Conservation (phyloP, 1,140 invertebrate genomes). For the Pemphigus obesinymphae region DNA sequence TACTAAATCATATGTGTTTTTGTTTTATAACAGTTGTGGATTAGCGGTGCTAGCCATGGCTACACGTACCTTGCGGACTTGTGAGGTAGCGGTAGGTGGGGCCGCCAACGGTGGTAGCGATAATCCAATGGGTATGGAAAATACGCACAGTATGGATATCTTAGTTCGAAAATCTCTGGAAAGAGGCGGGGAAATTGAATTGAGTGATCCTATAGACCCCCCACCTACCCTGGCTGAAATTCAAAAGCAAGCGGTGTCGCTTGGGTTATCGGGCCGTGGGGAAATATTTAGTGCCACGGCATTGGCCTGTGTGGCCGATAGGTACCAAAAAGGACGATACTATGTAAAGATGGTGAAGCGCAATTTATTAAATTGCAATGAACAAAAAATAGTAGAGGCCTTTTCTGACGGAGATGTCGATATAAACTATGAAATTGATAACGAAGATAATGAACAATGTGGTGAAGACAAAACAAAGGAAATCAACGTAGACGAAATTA, state of each 20-base stretch:
- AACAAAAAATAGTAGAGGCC: not conserved
- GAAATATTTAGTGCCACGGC: not conserved
- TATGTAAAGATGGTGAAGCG: not conserved
- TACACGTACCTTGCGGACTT: not conserved
- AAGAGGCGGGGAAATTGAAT: not conserved
- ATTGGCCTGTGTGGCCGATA: not conserved
- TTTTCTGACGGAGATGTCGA: not conserved
- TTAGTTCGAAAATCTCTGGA: not conserved
- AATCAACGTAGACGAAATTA: too few species aligned
- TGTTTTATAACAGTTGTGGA: not conserved
- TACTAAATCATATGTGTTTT: not conserved
- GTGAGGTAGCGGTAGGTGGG: not conserved
- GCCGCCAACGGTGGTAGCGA: not conserved
- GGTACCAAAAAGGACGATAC: not conserved
- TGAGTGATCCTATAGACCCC: too few species aligned
- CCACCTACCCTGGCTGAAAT: not conserved
- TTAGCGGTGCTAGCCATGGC: constrained; percentile 8
- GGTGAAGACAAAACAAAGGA: too few species aligned
- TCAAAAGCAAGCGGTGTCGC: not conserved
- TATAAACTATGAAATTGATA: too few species aligned
- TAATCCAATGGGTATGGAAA: not conserved
- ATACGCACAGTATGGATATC: too few species aligned
- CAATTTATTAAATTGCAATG: not conserved
- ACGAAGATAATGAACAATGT: too few species aligned
- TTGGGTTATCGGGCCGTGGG: not conserved